phyloP scores from a whole-genome alignment of 2,113 vertebrate species.

The Cyanocitta stelleri region DNA sequence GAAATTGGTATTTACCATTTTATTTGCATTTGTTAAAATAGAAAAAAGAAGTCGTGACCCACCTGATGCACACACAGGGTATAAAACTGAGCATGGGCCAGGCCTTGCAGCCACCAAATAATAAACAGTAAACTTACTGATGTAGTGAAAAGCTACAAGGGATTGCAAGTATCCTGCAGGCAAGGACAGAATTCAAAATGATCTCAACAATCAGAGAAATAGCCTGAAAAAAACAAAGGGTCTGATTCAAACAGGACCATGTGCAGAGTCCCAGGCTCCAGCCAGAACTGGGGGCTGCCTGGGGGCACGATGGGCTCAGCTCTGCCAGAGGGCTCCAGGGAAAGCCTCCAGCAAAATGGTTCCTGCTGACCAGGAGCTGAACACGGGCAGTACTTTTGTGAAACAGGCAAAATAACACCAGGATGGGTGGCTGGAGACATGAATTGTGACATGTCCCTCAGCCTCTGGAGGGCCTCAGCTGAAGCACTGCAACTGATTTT shows the following conservation, averaged over 20 bases:
- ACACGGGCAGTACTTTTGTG: rapidly evolving
- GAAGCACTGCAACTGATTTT: background rate
- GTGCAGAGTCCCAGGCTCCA: conserved; percentile 27
- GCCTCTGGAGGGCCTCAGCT: background rate
- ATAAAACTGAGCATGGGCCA: conserved; percentile 29
- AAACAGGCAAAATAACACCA: background rate
- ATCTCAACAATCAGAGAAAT: conserved; percentile 42
- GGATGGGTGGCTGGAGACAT: background rate
- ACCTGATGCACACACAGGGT: background rate
- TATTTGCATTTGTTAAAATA: background rate
- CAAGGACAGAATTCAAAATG: conserved; percentile 60
- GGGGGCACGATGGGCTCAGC: background rate
- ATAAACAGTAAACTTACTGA: conserved; percentile 64
- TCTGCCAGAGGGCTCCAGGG: background rate
- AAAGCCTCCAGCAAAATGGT: background rate
- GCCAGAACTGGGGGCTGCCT: background rate
- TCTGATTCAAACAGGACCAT: conserved; percentile 2
- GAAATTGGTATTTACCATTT: background rate
- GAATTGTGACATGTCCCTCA: background rate
- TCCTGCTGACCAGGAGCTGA: background rate
- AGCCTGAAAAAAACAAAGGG: conserved; percentile 48
- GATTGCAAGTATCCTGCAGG: conserved; percentile 48
- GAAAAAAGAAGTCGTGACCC: background rate
- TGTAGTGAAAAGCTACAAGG: conserved; percentile 51
- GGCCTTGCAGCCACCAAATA: conserved; percentile 10